Conservation (phyloP, 2,888 invertebrate species). For the Chaetogeoica ovagalla region DNA sequence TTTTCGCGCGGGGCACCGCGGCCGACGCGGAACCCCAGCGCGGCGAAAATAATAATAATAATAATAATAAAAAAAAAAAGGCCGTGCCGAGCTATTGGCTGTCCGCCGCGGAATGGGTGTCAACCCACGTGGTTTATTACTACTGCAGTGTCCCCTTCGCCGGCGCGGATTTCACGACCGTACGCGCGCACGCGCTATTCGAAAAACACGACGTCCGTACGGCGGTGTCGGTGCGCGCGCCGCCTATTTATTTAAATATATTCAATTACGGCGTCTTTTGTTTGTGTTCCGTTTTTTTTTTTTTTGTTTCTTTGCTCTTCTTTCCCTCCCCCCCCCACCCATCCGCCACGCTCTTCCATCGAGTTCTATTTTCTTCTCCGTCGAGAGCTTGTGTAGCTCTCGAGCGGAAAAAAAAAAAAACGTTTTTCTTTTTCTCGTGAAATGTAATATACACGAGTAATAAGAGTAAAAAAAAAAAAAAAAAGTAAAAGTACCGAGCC, state of each 20-base stretch:
- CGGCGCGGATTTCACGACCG: background rate
- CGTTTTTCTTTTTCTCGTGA: too few species aligned
- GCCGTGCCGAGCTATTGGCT: conserved; percentile 40
- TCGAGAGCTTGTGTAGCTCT: too few species aligned
- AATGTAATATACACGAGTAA: too few species aligned
- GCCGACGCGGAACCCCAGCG: conserved; percentile 22
- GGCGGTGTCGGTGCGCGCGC: background rate
- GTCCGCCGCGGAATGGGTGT: conserved; percentile 43
- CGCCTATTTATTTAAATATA: background rate
- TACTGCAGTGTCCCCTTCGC: too few species aligned
- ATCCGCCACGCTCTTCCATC: background rate
- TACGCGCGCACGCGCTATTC: conserved; percentile 9
- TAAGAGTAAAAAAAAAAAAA: too few species aligned
- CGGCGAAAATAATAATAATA: too few species aligned
- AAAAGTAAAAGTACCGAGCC: too few species aligned
- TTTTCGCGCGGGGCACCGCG: conserved; percentile 39
- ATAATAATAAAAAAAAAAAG: background rate
- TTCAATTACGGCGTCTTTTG: conserved; percentile 51
- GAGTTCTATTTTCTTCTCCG: background rate
- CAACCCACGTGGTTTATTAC: conserved; percentile 32
- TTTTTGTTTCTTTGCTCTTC: too few species aligned
- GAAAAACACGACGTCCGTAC: background rate
- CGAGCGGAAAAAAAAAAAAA: too few species aligned
- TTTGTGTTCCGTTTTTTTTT: background rate
- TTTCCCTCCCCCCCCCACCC: too few species aligned